Percentiles rank a stretch among this genome's conserved stretches.
phyloP scores from a whole-genome alignment of 2,797 vertebrate species.

The Alca torda region DNA sequence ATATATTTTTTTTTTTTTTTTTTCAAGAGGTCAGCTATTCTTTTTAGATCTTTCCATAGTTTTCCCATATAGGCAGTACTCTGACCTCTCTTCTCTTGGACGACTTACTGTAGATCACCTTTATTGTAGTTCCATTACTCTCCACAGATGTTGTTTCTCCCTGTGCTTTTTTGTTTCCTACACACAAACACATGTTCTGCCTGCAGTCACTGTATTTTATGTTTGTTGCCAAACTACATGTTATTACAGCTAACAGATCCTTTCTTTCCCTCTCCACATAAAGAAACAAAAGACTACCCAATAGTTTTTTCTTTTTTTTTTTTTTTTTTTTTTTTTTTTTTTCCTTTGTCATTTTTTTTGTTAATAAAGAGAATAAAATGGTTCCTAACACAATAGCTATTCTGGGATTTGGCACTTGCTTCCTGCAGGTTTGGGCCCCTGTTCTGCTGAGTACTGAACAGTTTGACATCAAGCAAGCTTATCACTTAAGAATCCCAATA shows the following conservation, averaged over 20 bases:
- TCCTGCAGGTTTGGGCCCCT: not conserved
- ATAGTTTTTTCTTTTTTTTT: rapidly evolving
- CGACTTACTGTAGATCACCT: not conserved
- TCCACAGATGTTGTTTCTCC: not conserved
- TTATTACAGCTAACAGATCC: not conserved
- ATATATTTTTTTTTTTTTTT: too few species aligned
- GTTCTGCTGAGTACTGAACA: not conserved
- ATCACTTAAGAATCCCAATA: not conserved
- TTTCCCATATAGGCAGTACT: not conserved
- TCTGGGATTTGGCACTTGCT: not conserved
- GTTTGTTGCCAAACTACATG: not conserved
- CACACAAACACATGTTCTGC: not conserved
- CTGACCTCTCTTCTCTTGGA: not conserved
- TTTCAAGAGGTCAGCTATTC: not conserved
- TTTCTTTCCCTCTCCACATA: not conserved
- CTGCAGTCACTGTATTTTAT: not conserved
- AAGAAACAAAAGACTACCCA: not conserved
- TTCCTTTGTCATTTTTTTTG: not conserved
- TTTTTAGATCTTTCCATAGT: not conserved
- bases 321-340: not conserved
- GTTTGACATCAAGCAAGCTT: not conserved
- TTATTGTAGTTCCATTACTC: not conserved
- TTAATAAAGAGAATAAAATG: not conserved
- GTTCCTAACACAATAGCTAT: not conserved
- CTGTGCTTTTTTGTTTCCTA: not conserved